These are phyloP conservation scores for Drosophila neocordata DNA, from an alignment of 1,140 invertebrate genomes.

Conservation along the genomic window DNA sequence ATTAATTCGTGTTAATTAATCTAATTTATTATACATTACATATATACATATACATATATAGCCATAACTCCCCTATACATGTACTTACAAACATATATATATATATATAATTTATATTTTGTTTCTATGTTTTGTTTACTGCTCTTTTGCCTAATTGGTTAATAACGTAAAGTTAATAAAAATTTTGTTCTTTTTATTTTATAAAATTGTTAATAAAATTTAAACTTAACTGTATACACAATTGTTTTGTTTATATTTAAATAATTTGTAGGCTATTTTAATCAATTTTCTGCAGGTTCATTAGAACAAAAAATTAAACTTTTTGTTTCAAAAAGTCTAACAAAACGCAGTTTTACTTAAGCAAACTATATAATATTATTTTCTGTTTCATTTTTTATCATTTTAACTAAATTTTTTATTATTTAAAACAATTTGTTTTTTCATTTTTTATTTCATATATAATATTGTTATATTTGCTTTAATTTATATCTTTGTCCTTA, in stretches of 20 bases:
- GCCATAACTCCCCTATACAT: not conserved
- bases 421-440: not conserved
- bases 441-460: too few species aligned
- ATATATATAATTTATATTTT: slow-evolving; percentile 18
- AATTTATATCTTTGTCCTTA: slow-evolving; percentile 64
- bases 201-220: slow-evolving; percentile 45
- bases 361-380: too few species aligned
- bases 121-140: slow-evolving; percentile 31
- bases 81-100: slow-evolving; percentile 18
- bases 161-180: slow-evolving; percentile 53
- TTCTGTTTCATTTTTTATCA: too few species aligned
- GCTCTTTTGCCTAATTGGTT: slow-evolving; percentile 32
- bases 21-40: slow-evolving; percentile 1
- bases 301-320: too few species aligned
- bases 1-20: slow-evolving; percentile 26
- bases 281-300: too few species aligned
- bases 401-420: slow-evolving; percentile 11
- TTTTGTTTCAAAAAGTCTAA: too few species aligned
- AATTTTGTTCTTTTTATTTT: slow-evolving; percentile 13
- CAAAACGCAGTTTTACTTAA: too few species aligned
- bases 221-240: not conserved
- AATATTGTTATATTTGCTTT: not conserved
- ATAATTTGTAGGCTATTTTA: not conserved
- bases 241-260: not conserved
- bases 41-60: slow-evolving; percentile 4